Conservation (phyloP, 2,113 vertebrate species). For the Cavia aperea region DNA sequence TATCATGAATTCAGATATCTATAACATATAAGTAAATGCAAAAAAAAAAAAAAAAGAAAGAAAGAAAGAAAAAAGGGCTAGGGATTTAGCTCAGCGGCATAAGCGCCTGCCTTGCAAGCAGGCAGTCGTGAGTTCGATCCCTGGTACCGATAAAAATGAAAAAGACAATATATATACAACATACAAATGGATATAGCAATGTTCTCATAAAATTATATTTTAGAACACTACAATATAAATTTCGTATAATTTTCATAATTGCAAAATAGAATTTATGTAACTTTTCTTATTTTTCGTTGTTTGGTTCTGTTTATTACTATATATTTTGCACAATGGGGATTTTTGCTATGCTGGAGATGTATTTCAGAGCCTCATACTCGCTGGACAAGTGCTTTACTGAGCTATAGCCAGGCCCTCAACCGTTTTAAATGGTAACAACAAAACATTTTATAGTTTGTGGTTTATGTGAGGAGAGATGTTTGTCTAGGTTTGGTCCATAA, state of each 20-base stretch:
- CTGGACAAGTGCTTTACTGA: neutral
- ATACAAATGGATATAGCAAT: neutral
- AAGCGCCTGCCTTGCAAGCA: too few relatives aligned
- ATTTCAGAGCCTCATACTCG: too few relatives aligned
- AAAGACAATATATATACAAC: too few relatives aligned
- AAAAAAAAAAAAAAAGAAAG: too few relatives aligned
- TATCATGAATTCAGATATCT: neutral
- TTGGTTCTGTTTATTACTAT: neutral
- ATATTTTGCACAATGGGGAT: neutral
- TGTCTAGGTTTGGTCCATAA: neutral
- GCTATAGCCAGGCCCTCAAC: neutral
- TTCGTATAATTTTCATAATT: neutral
- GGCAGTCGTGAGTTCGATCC: too few relatives aligned
- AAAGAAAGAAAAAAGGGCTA: too few relatives aligned
- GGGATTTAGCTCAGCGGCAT: too few relatives aligned
- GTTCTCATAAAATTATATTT: neutral
- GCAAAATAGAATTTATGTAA: neutral
- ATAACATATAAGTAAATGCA: neutral
- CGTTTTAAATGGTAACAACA: neutral
- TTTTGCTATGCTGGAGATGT: neutral
- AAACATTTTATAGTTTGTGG: neutral
- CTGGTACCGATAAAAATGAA: too few relatives aligned
- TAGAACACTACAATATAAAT: neutral
- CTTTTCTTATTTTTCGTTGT: neutral
- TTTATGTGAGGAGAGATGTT: neutral